A percentile compares a stretch with the other conserved stretches of the same genome.
Conservation (phyloP, 2,797 vertebrate species). For the Sebastes variabilis region DNA sequence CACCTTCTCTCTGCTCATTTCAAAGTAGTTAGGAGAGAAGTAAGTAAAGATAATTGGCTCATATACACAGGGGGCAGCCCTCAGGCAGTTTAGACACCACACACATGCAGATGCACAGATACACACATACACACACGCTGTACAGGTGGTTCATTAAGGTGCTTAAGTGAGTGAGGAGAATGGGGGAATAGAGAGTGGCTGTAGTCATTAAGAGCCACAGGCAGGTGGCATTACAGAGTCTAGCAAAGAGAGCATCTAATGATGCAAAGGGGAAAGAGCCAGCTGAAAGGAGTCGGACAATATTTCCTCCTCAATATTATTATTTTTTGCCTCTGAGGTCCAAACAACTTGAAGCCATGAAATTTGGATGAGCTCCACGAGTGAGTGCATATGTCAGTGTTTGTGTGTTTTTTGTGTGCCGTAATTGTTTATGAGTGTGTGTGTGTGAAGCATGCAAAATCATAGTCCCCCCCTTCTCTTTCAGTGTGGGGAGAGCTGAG, state of each 20-base stretch:
- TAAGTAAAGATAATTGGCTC: conserved; percentile 71
- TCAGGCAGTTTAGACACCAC: conserved; percentile 9
- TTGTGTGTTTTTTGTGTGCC: conserved; percentile 26
- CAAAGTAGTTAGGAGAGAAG: conserved; percentile 45
- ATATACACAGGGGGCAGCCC: conserved; percentile 35
- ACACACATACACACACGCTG: conserved; percentile 43
- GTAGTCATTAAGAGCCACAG: conserved; percentile 60
- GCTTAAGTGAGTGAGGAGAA: conserved; percentile 58
- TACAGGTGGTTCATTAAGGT: conserved; percentile 73
- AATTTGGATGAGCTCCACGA: conserved; percentile 41
- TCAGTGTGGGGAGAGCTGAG: conserved; percentile 50
- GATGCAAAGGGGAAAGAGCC: conserved; percentile 9
- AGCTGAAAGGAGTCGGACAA: conserved; percentile 15
- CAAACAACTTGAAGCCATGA: conserved; percentile 35
- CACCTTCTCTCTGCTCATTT: conserved; percentile 33
- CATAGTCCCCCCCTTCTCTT: conserved; percentile 42
- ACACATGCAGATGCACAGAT: conserved; percentile 16
- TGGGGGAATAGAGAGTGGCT: conserved; percentile 36
- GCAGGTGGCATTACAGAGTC: conserved; percentile 50
- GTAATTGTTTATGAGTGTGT: conserved; percentile 46
- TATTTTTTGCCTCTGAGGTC: conserved; percentile 23
- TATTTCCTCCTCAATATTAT: conserved; percentile 39
- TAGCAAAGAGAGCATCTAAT: conserved; percentile 35
- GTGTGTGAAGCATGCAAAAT: conserved; percentile 66
- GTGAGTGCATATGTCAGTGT: conserved; percentile 12